A percentile compares a stretch with the other conserved stretches of the same genome.
These are phyloP conservation scores for Ptilonorhynchus violaceus DNA, from an alignment of 2,113 vertebrate species.

Conservation along the genomic window DNA sequence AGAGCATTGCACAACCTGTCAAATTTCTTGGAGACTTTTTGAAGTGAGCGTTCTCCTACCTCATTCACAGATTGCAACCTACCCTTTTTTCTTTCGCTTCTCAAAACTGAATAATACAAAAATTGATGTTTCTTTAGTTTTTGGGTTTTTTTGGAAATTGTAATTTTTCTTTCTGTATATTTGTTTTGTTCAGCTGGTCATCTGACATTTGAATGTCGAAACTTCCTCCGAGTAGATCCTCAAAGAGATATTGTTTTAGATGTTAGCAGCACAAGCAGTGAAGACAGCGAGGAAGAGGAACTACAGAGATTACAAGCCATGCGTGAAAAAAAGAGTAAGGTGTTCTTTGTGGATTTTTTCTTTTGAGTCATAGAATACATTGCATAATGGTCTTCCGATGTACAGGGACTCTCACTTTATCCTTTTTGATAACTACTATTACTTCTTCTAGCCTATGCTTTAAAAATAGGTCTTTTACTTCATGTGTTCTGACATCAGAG, in stretches of 20 bases:
- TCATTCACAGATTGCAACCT: not conserved
- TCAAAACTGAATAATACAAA: not conserved
- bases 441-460: not conserved
- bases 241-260: constrained; percentile 98
- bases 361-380: not conserved
- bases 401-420: not conserved
- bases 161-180: not conserved
- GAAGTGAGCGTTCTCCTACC: not conserved
- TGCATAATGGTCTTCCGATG: not conserved
- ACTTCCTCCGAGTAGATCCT: constrained; percentile 96
- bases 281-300: constrained; percentile 86
- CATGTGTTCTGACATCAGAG: not conserved
- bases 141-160: not conserved
- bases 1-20: not conserved
- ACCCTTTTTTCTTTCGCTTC: not conserved
- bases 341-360: not conserved
- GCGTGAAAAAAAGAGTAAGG: constrained; percentile 76
- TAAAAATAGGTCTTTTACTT: not conserved
- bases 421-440: not conserved
- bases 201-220: constrained; percentile 95
- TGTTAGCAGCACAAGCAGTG: constrained; percentile 95
- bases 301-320: constrained; percentile 74
- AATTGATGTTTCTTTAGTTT: not conserved
- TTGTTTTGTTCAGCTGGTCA: constrained; percentile 85
- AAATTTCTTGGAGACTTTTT: not conserved